phyloP scores from a whole-genome alignment of 2,113 vertebrate genomes.

The Alectura lathami region DNA sequence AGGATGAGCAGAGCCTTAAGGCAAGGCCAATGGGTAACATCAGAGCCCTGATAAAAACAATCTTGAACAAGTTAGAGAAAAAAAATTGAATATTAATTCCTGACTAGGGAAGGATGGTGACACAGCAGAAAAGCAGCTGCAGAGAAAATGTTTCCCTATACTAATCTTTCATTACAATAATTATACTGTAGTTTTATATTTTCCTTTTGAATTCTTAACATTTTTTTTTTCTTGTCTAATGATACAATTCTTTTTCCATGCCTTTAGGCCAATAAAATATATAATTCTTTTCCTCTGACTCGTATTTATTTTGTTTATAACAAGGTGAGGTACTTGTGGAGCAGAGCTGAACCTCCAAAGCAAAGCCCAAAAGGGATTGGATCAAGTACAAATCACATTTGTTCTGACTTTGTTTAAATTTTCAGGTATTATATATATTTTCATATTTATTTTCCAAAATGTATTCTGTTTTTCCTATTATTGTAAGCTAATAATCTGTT shows the following conservation, averaged over 20 bases:
- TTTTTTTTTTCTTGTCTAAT: background rate
- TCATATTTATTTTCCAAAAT: background rate
- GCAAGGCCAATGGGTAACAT: background rate
- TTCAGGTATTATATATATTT: background rate
- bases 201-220: background rate
- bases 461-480: background rate
- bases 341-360: background rate
- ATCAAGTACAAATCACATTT: background rate
- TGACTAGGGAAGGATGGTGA: background rate
- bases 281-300: background rate
- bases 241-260: background rate
- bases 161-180: background rate
- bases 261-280: background rate
- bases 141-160: background rate
- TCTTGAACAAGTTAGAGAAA: background rate
- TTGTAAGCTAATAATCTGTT: background rate
- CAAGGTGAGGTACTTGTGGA: background rate
- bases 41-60: background rate
- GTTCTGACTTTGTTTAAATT: background rate
- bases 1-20: rapidly evolving
- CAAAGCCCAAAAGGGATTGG: background rate
- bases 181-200: background rate
- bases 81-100: background rate
- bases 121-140: background rate
- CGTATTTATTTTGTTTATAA: background rate